These are phyloP conservation scores for Zapornia atra DNA, from an alignment of 2,113 vertebrate genomes.

Conservation along the genomic window DNA sequence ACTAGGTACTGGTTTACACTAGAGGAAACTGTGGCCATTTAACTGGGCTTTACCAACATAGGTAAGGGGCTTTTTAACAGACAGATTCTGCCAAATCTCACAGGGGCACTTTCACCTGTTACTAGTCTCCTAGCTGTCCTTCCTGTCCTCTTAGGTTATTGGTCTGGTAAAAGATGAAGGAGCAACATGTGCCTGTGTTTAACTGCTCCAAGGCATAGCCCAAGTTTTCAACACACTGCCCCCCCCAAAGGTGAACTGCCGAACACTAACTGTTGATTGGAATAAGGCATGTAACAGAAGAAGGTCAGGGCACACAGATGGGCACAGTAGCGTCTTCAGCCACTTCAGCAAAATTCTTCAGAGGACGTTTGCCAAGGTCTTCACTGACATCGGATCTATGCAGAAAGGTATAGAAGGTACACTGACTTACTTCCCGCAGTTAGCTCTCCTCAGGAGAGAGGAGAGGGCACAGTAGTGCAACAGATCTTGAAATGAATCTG, in stretches of 20 bases:
- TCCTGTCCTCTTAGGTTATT: not conserved
- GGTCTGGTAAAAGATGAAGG: not conserved
- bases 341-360: conserved; percentile 30
- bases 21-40: not conserved
- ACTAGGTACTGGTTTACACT: not conserved
- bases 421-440: not conserved
- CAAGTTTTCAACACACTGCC: not conserved
- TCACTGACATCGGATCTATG: not conserved
- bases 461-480: not conserved
- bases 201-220: not conserved
- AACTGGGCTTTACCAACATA: not conserved
- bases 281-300: conserved; percentile 17
- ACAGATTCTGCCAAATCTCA: not conserved
- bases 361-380: not conserved
- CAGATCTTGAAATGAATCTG: not conserved
- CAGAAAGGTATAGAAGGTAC: not conserved
- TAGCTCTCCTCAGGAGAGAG: not conserved
- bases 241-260: not conserved
- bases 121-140: not conserved
- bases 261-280: not conserved
- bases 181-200: not conserved
- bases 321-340: not conserved
- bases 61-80: not conserved
- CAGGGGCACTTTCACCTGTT: not conserved
- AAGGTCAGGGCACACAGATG: not conserved